phyloP scores from a whole-genome alignment of 2,797 vertebrate genomes.

The Astyanax mexicanus region DNA sequence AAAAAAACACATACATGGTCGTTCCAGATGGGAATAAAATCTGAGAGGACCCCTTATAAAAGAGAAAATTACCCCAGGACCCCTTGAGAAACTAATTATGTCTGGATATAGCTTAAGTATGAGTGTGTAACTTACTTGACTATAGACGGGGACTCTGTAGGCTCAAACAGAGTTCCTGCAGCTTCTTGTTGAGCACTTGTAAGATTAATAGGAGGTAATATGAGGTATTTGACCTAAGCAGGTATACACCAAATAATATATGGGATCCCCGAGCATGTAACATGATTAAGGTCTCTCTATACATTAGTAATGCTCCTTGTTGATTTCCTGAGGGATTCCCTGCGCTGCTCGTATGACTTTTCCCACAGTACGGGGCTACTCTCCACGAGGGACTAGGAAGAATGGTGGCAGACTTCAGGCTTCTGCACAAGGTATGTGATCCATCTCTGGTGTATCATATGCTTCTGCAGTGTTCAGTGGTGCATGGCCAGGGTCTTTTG shows the following conservation, averaged over 20 bases:
- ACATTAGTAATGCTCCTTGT: constrained; percentile 42
- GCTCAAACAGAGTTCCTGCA: too few species aligned
- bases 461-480: constrained; percentile 37
- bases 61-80: too few species aligned
- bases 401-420: not conserved
- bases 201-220: not conserved
- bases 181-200: not conserved
- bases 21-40: too few species aligned
- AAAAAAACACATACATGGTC: too few species aligned
- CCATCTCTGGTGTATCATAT: constrained; percentile 27
- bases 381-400: not conserved
- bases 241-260: constrained; percentile 3
- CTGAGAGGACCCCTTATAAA: too few species aligned
- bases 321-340: constrained; percentile 35
- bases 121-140: too few species aligned
- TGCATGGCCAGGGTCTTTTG: constrained; percentile 21
- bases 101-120: too few species aligned
- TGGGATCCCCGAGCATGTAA: constrained; percentile 14
- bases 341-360: constrained; percentile 21
- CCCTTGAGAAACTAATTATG: too few species aligned
- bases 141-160: too few species aligned
- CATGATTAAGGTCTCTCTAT: constrained; percentile 34
- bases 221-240: not conserved
- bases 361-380: constrained; percentile 5
- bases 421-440: constrained; percentile 41